A percentile compares a stretch with the other conserved stretches of the same genome.
Evolutionary conservation across 2,797 vertebrate species (phyloP).

Genomic region (Philypnodon macrostomus): DNA sequence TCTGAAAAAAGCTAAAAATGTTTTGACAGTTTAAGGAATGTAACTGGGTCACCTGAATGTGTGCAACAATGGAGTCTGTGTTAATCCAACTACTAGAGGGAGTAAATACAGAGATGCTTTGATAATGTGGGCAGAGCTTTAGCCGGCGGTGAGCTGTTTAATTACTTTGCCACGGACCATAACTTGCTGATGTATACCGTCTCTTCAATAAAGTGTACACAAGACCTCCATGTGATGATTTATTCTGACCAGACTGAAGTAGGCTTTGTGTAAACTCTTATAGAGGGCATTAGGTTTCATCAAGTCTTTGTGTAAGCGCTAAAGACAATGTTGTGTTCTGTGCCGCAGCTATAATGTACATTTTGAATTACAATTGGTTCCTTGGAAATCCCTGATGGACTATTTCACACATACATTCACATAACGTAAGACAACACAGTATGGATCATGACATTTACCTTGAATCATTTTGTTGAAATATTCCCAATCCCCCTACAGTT

Average conservation of each 20-base stretch:
- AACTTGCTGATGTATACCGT: constrained; percentile 60
- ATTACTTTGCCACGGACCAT: constrained; percentile 54
- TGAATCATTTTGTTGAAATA: no score
- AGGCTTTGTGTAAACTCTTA: constrained; percentile 43
- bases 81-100: constrained; percentile 37
- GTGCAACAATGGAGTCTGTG: constrained; percentile 57
- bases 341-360: background rate
- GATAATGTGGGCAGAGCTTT: constrained; percentile 32
- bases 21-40: constrained; percentile 56
- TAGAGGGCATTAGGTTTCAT: constrained; percentile 41
- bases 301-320: constrained; percentile 25
- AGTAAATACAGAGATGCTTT: constrained; percentile 29
- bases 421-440: constrained; percentile 69
- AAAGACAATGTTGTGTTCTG: constrained; percentile 7
- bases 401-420: constrained; percentile 47
- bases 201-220: constrained; percentile 60
- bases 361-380: no score
- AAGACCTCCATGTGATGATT: constrained; percentile 62
- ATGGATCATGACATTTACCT: constrained; percentile 71
- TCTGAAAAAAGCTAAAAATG: constrained; percentile 69
- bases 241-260: constrained; percentile 30
- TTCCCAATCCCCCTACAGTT: no score
- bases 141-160: constrained; percentile 47
- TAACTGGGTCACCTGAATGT: constrained; percentile 65
- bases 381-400: no score